Conservation (phyloP, 2,888 invertebrate genomes). For the Chrysodeixis includens region DNA sequence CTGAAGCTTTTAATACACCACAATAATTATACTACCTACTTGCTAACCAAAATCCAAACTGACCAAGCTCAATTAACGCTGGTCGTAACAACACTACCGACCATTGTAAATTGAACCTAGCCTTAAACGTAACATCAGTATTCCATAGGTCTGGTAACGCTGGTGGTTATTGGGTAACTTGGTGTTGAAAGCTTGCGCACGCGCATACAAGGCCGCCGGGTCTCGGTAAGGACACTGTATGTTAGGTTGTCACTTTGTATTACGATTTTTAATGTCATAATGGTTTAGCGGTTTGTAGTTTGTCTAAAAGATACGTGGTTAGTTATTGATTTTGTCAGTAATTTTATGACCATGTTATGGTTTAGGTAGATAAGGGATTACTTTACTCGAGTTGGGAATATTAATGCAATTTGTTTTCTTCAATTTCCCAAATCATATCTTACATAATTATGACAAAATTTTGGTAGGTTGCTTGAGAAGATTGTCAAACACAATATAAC, state of each 20-base stretch:
- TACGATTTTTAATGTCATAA: conserved; percentile 55
- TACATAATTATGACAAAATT: no score
- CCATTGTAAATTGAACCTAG: conserved; percentile 51
- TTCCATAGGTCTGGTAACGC: conserved; percentile 40
- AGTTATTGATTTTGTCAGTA: no score
- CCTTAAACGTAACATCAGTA: conserved; percentile 12
- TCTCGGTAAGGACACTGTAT: conserved; percentile 75
- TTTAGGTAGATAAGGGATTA: background rate
- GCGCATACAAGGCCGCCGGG: conserved; percentile 76
- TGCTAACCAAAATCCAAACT: conserved; percentile 36
- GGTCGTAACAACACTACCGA: conserved; percentile 35
- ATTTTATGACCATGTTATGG: background rate
- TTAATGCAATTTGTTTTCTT: no score
- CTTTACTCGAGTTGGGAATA: background rate
- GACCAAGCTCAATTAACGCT: conserved; percentile 56
- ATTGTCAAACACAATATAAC: no score
- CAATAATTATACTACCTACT: background rate
- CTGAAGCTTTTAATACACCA: background rate
- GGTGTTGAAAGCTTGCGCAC: conserved; percentile 77
- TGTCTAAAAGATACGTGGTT: background rate
- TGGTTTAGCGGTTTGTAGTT: conserved; percentile 15
- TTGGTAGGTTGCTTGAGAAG: no score
- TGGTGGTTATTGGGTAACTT: conserved; percentile 72
- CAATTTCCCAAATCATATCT: no score
- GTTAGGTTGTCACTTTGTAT: conserved; percentile 56